Percentiles rank a stretch among this genome's conserved stretches.
These are phyloP conservation scores for Chinchilla lanigera DNA, from an alignment of 2,113 vertebrate genomes.

Conservation along the genomic window DNA sequence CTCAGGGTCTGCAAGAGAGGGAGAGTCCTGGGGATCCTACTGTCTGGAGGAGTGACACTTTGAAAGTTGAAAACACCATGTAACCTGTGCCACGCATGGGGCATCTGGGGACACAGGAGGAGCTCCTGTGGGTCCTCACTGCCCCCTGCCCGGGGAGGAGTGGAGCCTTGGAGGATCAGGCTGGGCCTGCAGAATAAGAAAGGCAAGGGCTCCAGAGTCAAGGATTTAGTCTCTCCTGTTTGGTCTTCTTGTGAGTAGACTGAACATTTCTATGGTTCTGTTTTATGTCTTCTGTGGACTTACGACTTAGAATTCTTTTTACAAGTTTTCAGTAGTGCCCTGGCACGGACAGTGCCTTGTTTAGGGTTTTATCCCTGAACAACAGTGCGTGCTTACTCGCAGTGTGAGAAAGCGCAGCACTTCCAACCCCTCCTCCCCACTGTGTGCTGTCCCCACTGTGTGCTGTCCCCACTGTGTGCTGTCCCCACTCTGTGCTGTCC, in stretches of 20 bases:
- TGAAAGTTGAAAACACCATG: background rate
- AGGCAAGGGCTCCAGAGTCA: background rate
- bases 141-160: background rate
- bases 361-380: background rate
- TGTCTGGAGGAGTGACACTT: background rate
- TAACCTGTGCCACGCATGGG: background rate
- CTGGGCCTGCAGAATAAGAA: background rate
- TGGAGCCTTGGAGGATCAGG: too few relatives aligned
- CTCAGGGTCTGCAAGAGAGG: background rate
- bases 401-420: background rate
- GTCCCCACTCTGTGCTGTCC: too few relatives aligned
- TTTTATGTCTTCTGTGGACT: background rate
- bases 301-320: too few relatives aligned
- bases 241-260: background rate
- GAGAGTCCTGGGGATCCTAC: too few relatives aligned
- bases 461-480: too few relatives aligned
- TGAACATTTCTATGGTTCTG: background rate
- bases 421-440: background rate
- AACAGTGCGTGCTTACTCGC: too few relatives aligned
- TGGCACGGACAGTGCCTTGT: background rate
- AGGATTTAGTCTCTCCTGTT: background rate
- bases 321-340: background rate
- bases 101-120: background rate
- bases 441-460: background rate
- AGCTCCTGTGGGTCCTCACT: background rate